Percentiles rank a stretch among this genome's conserved stretches.
These are phyloP conservation scores for Batillaria attramentaria DNA, from an alignment of 1,140 invertebrate genomes.

Conservation along the genomic window DNA sequence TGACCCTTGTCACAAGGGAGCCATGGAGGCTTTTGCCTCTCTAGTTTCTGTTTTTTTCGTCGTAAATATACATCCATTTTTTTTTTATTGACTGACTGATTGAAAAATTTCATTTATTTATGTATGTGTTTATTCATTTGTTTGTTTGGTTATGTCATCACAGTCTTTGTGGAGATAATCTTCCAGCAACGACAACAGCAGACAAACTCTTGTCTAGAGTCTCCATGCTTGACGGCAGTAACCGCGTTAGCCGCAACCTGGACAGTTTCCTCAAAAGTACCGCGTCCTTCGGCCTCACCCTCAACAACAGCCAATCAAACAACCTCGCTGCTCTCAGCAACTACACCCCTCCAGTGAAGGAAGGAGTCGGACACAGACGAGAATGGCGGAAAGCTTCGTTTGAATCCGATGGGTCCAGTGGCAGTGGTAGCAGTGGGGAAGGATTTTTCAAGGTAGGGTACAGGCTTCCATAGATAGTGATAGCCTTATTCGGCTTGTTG, in stretches of 20 bases:
- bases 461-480: no score
- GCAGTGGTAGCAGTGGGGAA: conserved; percentile 28
- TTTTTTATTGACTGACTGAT: no score
- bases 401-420: conserved; percentile 38
- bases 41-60: no score
- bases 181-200: conserved; percentile 9
- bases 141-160: background rate
- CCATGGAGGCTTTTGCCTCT: no score
- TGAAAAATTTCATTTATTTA: no score
- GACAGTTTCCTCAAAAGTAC: conserved; percentile 4
- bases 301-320: conserved; percentile 1
- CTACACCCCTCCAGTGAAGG: no score
- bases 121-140: background rate
- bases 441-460: conserved; percentile 34
- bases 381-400: conserved; percentile 32
- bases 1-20: no score
- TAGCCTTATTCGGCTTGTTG: no score
- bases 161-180: conserved; percentile 25
- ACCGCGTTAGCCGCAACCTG: background rate
- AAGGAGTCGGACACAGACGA: background rate
- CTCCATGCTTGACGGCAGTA: background rate
- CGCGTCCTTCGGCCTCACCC: background rate
- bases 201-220: no score
- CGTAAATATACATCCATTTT: no score
- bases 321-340: conserved; percentile 13